Evolutionary conservation across 2,888 invertebrate species (phyloP), one percentile per base, ranked within the genome.

Genomic region (Microplitis deprimator): DNA sequence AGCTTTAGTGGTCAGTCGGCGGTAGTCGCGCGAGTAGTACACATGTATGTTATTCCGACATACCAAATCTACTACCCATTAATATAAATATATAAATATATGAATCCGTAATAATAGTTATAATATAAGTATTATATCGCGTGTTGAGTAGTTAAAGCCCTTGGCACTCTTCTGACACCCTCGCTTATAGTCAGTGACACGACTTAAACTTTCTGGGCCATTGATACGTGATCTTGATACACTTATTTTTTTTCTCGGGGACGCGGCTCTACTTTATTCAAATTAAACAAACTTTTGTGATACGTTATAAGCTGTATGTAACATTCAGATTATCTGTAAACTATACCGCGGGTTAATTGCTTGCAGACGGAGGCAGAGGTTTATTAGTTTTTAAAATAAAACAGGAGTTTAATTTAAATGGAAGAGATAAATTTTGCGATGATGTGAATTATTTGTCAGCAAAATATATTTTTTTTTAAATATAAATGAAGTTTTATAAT

Each of bases 401-500:
- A 4, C 29, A 4, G 29, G 20, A 20, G 29, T 29, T 29, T 29
- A 29, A 29, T 29, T 29, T 29, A 3, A 29, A 29, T 29, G 29
- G 2, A 29, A 29, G 29, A 29, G 29, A 29, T 29, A 29, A 29
- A 29, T 29, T 3, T 4, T 29, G 0, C 29, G 4, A 29, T 29
- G 29, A 29, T 29, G 29, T 29, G 29, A 29, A 29, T 29, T 29
- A 29, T 29, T 29, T 29, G 29, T 29, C 29, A 29, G 29, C 3
- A 29, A 29, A 29, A 29, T 29, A 29, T 29, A 29, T 10, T 16
- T 17, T 50, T 70, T 41, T 16, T 70, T 70, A 16, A 70, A 50
- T 60, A 59, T 67, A 73, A 67, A 73, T 73, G 73, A 67, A 59
- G 73, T 67, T 73, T 50, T 59, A 50, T 73, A 50, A 16, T 59